Base-by-base conservation (phyloP, 2,113 vertebrate species). In the Rhinopomastus cyanomelas region DNA sequence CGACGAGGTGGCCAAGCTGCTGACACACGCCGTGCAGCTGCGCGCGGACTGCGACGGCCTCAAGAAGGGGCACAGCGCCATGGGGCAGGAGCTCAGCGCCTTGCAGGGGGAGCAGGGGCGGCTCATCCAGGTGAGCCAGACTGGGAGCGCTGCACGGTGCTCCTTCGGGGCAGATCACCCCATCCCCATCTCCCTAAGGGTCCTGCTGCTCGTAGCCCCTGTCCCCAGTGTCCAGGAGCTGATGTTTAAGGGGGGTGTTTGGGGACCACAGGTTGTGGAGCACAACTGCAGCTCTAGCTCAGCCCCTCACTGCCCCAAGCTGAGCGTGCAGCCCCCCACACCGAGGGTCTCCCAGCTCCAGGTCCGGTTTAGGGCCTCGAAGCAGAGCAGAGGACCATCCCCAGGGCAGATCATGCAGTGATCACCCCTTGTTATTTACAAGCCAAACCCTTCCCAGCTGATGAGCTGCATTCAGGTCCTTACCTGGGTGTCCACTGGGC, bases 101-200 rank as follows among this genome's bases (percentile, higher is more conserved):
- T 97, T 99, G 94, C 98, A 99, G 96, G 97, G 97, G 0, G 99
- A 99, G 95, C 99, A 99, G 95, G 98, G 98, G 16, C 98, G 97
- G 89, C 98, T 99, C 90, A 98, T 99, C 96, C 98, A 99, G 99
- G 99, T 99, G 89, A 96, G 95, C 8, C 0, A 0, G 51, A 65
- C 44, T 56, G 57, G 57, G 22, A 5, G 23, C 3, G 75, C 53
- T 3, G 0, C 20, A 4, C 2, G 18, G 32, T 12, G 68, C 36
- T 87, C 53, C 32, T 1, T 18, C n/a, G 44, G 87, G 44, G 6
- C 16, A 42, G 16, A 26, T 3, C 5, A 5, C 16, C 26, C 3
- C 5, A 11, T 32, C 16, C 48, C 20, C 10, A 0, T 6, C 25
- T 46, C n/a, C 44, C 46, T 1, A 1, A 10, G 46, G 22, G 2